These are phyloP conservation scores for Merops nubicus DNA, from an alignment of 2,113 vertebrate species.

Conservation along the genomic window DNA sequence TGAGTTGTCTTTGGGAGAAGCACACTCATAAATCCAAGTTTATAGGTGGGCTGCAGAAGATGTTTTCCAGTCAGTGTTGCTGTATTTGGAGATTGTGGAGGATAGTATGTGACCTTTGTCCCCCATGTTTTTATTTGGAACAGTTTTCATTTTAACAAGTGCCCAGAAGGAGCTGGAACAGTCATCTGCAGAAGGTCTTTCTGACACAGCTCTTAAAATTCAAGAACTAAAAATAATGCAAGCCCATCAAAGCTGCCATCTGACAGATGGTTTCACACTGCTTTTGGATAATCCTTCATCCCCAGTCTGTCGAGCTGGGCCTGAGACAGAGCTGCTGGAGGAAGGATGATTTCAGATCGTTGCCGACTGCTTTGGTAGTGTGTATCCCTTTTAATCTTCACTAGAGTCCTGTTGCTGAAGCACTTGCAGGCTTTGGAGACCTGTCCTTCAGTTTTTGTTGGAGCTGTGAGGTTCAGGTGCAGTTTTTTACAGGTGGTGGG, in stretches of 20 bases:
- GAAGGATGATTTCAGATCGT: neutral
- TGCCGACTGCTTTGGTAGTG: neutral
- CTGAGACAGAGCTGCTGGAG: neutral
- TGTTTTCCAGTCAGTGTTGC: neutral
- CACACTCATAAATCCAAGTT: neutral
- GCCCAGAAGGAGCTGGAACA: neutral
- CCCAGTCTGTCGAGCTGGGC: neutral
- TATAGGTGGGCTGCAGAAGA: neutral
- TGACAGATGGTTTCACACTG: constrained; percentile 47
- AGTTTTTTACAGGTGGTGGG: neutral
- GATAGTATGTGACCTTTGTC: neutral
- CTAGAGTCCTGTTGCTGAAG: neutral
- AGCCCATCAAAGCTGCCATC: neutral
- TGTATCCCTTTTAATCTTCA: neutral
- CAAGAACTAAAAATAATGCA: constrained; percentile 44
- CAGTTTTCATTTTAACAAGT: neutral
- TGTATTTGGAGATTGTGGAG: neutral
- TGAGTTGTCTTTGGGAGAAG: neutral
- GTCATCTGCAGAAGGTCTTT: neutral
- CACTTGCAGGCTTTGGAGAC: neutral
- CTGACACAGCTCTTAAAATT: neutral
- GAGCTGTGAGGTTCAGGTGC: neutral
- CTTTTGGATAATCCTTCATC: constrained; percentile 1
- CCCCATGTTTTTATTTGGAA: neutral
- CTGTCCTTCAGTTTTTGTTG: neutral